Conservation (phyloP, 2,113 vertebrate genomes). For the Gavia stellata region DNA sequence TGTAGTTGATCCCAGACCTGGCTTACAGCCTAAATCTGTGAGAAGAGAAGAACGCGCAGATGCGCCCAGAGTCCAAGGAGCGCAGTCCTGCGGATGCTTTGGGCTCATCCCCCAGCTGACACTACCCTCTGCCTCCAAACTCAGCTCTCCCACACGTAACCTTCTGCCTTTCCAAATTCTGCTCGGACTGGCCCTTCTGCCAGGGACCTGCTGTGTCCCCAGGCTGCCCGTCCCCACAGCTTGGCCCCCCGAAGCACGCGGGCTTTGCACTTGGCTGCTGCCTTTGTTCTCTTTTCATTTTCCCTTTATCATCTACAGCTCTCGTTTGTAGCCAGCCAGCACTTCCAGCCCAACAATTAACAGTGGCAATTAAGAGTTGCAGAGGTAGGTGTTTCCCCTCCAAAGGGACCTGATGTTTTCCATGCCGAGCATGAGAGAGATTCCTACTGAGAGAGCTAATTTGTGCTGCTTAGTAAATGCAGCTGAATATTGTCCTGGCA, state of each 20-base stretch:
- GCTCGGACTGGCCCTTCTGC: not conserved
- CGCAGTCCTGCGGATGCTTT: rapidly evolving
- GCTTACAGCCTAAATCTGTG: not conserved
- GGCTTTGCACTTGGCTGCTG: not conserved
- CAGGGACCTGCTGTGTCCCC: not conserved
- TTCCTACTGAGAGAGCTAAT: slow-evolving; percentile 19
- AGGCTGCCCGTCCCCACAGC: not conserved
- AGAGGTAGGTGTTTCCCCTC: slow-evolving; percentile 34
- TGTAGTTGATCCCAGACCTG: not conserved
- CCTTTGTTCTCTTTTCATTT: not conserved
- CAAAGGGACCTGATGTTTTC: not conserved
- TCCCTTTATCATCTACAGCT: not conserved
- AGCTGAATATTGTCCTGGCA: not conserved
- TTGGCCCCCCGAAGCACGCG: not conserved
- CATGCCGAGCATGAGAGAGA: slow-evolving; percentile 11
- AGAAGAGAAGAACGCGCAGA: not conserved
- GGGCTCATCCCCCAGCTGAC: not conserved
- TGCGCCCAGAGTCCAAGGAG: rapidly evolving
- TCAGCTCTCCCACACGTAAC: not conserved
- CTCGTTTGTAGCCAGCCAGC: not conserved
- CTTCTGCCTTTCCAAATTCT: not conserved
- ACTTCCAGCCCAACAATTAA: not conserved
- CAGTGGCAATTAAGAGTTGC: slow-evolving; percentile 34
- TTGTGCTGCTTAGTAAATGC: not conserved
- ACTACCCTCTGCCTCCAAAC: not conserved